Base-by-base conservation (phyloP, 2,113 vertebrate genomes). In the Protomyctophum bolini region DNA sequence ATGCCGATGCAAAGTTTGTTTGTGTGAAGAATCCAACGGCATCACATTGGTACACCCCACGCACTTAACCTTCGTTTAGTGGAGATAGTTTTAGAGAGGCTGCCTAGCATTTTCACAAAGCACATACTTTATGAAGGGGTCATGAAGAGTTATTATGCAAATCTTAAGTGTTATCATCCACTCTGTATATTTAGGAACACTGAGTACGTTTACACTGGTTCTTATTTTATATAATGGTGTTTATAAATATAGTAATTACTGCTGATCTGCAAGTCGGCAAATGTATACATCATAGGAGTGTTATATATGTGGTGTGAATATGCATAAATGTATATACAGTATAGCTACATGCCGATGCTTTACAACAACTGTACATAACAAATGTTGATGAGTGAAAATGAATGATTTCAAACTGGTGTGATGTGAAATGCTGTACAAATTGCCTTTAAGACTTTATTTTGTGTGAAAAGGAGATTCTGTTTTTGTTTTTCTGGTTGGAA, bases 391-490 rank as follows among this genome's bases (percentile, higher is more conserved):
- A 69, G n/a, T 77, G 51, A 45, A 29, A 21, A 58, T 48, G 64
- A 63, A 70, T 75, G 68, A 74, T 50, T 45, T 50, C 49, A 74
- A 69, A 65, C 63, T 63, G 49, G 74, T 77, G 73, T 77, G 66
- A 80, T 86, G 76, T 83, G 50, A 86, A 73, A 68, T 76, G 76
- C 68, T 86, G 70, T 80, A 81, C 85, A 81, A 88, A 87, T 87
- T 89, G 89, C 88, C 88, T 90, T 90, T 88, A 79, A 68, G 70
- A 62, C 21, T 87, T 45, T 82, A 78, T 86, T 88, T 88, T 88
- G 65, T 81, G 67, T 80, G 82, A 75, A 60, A 80, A 75, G 83
- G 50, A 65, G 45, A 70, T 64, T 71, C 51, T 41, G 33, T 41
- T 41, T 41, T 41, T 41, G 3, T 41, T 61, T 58, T 59, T 57